Conservation (phyloP, 2,797 vertebrate species). For the Enteromius unitaeniatus region DNA sequence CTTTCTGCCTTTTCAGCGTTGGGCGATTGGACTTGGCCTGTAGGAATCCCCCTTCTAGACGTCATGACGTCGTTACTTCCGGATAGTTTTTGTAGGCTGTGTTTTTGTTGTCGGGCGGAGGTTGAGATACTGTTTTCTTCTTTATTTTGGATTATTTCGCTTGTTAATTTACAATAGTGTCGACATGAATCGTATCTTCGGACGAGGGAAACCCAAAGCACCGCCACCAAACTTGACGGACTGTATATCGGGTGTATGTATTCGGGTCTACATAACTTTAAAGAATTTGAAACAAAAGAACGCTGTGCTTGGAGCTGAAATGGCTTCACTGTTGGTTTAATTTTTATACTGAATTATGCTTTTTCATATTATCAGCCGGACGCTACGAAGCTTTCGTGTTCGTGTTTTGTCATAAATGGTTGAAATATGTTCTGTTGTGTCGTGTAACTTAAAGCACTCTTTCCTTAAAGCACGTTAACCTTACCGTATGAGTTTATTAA, state of each 20-base stretch:
- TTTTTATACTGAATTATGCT: background rate
- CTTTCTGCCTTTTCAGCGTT: background rate
- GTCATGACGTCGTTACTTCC: slow-evolving; percentile 71
- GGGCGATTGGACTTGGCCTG: background rate
- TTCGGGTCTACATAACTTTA: slow-evolving; percentile 54
- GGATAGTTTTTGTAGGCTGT: slow-evolving; percentile 61
- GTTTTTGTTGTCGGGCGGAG: slow-evolving; percentile 20
- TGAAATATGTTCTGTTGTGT: slow-evolving; percentile 11
- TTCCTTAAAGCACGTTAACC: background rate
- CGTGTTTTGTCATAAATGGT: background rate
- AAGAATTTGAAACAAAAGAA: slow-evolving; percentile 68
- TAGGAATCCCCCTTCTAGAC: slow-evolving; percentile 53
- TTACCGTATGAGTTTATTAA: background rate
- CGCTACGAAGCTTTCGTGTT: background rate
- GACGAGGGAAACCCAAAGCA: slow-evolving; percentile 86
- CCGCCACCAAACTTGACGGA: slow-evolving; percentile 93
- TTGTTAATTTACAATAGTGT: slow-evolving; percentile 6
- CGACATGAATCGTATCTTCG: slow-evolving; percentile 94
- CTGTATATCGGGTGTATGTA: slow-evolving; percentile 91
- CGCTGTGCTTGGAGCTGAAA: slow-evolving; percentile 1
- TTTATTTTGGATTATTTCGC: background rate
- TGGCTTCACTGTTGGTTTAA: background rate
- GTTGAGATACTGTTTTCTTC: slow-evolving; percentile 5
- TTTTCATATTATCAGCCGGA: background rate
- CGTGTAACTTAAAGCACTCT: background rate